Evolutionary conservation across 2,888 invertebrate genomes (phyloP).

Genomic region (Synergus umbraculus): DNA sequence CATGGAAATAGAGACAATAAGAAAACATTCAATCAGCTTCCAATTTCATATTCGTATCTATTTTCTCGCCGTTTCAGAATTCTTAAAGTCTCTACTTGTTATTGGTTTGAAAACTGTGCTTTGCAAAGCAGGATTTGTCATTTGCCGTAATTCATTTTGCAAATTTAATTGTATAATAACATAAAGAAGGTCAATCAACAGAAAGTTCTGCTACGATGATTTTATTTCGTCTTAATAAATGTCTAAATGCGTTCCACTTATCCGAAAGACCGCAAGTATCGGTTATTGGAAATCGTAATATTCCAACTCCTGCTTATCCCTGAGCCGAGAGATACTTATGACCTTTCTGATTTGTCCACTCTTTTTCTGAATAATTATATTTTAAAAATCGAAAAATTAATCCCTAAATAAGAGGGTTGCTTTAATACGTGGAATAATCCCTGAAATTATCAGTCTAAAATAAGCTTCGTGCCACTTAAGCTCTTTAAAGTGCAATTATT

Average conservation of each 20-base stretch:
- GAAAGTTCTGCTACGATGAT: not conserved
- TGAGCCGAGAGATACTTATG: conserved; percentile 47
- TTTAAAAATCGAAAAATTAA: not conserved
- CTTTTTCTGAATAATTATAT: conserved; percentile 1
- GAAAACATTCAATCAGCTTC: not conserved
- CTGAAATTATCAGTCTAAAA: conserved; percentile 1
- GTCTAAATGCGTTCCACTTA: not conserved
- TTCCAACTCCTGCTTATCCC: conserved; percentile 49
- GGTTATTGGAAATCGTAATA: conserved; percentile 21
- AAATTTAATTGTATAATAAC: not conserved
- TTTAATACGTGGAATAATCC: not conserved
- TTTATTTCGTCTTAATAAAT: not conserved
- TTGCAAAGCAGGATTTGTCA: not conserved
- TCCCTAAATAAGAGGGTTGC: not conserved
- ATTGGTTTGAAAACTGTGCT: conserved; percentile 1
- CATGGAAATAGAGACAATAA: not conserved
- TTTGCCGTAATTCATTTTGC: not conserved
- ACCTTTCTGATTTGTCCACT: not conserved
- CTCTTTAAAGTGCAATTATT: not conserved
- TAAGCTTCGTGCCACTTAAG: not conserved
- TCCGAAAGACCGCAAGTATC: conserved; percentile 24
- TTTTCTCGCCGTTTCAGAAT: not conserved
- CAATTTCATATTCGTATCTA: not conserved
- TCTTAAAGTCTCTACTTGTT: not conserved
- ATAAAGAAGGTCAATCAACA: not conserved